Base-by-base conservation (phyloP, 1,140 invertebrate species). In the Ceratina japonica region DNA sequence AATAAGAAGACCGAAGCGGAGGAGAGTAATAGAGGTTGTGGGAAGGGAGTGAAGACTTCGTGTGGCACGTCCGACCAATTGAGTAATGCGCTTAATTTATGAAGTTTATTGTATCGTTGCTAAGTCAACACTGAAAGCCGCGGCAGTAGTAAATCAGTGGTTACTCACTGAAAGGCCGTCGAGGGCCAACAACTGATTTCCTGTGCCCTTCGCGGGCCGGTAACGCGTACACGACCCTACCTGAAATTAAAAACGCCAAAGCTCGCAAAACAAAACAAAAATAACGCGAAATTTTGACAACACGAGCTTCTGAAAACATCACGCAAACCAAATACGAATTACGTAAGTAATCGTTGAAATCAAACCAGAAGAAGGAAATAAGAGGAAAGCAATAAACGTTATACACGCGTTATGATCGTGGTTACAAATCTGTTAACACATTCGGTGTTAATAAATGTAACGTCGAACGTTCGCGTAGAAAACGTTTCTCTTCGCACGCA, bases 71-170 rank as follows among this genome's bases (percentile, higher is more conserved):
- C 31, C 59, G 52, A 64, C 49, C 59, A 78, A 78, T 78, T 72
- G 69, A 78, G 49, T 72, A 72, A 71, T 54, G 20, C 49, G 59
- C 51, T 64, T 78, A 78, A 78, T 78, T 78, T 70, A 58, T 69
- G 59, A 64, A 78, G 59, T 78, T 72, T 72, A 78, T 78, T 78
- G 58, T 64, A 72, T 72, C 75, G 51, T 27, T 18, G 31, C 56
- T 72, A 78, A 78, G 75, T 72, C 22, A 78, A 72, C 69, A 72
- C 18, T 10, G 59, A 54, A 44, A n/a, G 31, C 59, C 31, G 68
- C 24, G 20, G 51, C 52, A 49, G 51, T 78, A 44, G 51, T 58
- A 78, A 78, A 78, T 78, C 75, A 62, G 59, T 71, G 69, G 59
- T 72, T 44, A 72, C 31, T 78, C 75, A 78, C 69, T 78, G 75